Evolutionary conservation across 2,797 vertebrate genomes (phyloP).

Genomic region (Toxotes lorentzi): DNA sequence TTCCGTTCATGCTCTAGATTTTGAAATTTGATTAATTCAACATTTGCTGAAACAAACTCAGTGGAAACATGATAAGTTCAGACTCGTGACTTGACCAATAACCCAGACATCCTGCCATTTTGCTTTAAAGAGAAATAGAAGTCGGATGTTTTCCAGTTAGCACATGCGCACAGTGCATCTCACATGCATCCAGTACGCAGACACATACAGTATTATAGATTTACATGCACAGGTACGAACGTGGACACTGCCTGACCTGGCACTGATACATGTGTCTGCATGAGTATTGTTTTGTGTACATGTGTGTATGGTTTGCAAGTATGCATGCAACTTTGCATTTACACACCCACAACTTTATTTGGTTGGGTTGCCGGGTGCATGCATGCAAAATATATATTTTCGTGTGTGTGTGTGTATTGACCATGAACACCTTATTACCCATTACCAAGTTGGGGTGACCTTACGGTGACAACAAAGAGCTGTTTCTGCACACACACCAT

Average conservation of each 20-base stretch:
- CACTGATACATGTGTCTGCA: neutral
- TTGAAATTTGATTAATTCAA: too few species aligned
- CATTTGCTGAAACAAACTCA: too few species aligned
- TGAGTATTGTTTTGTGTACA: neutral
- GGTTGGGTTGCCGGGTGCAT: rapidly evolving
- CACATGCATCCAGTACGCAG: neutral
- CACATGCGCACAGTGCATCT: neutral
- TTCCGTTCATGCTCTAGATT: neutral
- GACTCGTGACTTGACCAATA: conserved; percentile 10
- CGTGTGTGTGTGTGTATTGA: neutral
- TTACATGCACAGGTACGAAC: neutral
- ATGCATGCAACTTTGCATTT: neutral
- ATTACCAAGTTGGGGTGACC: conserved; percentile 23
- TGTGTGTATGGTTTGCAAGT: neutral
- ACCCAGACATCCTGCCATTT: conserved; percentile 10
- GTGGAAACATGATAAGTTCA: neutral
- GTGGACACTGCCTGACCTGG: conserved; percentile 9
- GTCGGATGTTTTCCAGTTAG: neutral
- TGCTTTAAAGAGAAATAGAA: neutral
- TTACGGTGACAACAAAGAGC: neutral
- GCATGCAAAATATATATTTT: neutral
- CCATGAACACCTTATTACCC: conserved; percentile 19
- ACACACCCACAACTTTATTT: neutral
- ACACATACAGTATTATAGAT: neutral
- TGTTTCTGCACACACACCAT: conserved; percentile 54